These are phyloP conservation scores for Epinotia nisella DNA, from an alignment of 2,888 invertebrate species.

Conservation along the genomic window DNA sequence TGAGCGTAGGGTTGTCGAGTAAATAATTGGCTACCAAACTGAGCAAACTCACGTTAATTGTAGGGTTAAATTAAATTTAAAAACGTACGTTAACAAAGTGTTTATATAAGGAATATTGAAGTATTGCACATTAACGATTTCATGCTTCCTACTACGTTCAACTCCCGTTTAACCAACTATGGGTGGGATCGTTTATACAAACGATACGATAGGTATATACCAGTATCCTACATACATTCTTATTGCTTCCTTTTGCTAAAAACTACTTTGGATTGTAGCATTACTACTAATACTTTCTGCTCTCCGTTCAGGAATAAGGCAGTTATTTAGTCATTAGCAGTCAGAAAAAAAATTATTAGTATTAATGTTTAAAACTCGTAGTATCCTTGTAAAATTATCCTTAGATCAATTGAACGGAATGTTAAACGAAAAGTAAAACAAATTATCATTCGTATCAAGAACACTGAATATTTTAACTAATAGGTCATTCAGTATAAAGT, in stretches of 20 bases:
- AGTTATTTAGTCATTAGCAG: no score
- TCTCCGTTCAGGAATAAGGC: no score
- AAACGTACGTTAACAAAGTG: neutral
- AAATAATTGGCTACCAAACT: neutral
- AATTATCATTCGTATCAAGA: neutral
- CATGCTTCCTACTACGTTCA: neutral
- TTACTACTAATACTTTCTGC: no score
- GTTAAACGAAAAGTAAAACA: neutral
- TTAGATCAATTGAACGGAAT: neutral
- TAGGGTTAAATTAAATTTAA: neutral
- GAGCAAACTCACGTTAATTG: neutral
- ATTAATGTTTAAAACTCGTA: no score
- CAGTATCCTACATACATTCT: no score
- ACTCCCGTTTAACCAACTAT: neutral
- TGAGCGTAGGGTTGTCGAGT: conserved; percentile 10
- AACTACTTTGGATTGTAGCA: no score
- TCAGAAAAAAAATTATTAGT: no score
- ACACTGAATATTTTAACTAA: conserved; percentile 3
- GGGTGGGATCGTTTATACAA: neutral
- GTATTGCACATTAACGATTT: no score
- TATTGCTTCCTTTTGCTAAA: no score
- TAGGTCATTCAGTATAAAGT: neutral
- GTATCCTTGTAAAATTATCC: no score
- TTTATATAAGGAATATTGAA: no score
- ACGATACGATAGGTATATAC: neutral